Evolutionary conservation across 30 jellyfish, hydroid and myxozoan species (phyloP).

Genomic region (Aurelia aurita complex sp. Pacific): DNA sequence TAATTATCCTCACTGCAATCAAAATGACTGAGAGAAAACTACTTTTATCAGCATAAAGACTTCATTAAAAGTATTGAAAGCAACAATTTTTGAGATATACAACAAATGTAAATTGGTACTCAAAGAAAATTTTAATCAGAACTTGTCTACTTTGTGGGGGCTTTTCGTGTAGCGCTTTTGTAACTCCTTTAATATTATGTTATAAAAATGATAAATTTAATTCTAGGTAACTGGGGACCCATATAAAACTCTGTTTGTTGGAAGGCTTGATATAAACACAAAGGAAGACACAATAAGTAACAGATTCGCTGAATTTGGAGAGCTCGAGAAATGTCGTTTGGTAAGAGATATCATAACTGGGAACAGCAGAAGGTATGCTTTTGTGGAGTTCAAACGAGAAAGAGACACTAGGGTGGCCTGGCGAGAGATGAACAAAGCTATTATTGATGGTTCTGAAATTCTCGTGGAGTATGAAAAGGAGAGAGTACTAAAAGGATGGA

Average conservation of each 20-base stretch:
- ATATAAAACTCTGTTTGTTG: constrained; percentile 79
- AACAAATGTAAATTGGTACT: no score
- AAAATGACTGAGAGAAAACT: no score
- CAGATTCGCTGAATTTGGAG: constrained; percentile 74
- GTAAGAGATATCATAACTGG: constrained; percentile 93
- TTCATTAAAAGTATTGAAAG: no score
- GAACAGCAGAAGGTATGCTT: constrained; percentile 87
- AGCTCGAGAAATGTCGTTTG: constrained; percentile 72
- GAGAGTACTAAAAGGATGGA: constrained; percentile 91
- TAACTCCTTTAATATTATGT: no score
- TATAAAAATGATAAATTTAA: neutral
- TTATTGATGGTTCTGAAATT: constrained; percentile 80
- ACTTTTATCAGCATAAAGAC: no score
- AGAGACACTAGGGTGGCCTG: constrained; percentile 91
- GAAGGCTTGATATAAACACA: constrained; percentile 72
- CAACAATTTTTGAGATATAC: no score
- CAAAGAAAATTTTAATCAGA: no score
- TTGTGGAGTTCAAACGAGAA: constrained; percentile 85
- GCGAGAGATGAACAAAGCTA: constrained; percentile 66
- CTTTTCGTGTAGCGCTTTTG: no score
- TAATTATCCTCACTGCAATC: no score
- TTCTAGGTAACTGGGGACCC: constrained; percentile 94
- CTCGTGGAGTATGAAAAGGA: constrained; percentile 87
- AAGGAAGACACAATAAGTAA: constrained; percentile 63
- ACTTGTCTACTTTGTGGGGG: no score